Base-by-base conservation (phyloP, 2,797 vertebrate genomes). In the Coilia nasus region DNA sequence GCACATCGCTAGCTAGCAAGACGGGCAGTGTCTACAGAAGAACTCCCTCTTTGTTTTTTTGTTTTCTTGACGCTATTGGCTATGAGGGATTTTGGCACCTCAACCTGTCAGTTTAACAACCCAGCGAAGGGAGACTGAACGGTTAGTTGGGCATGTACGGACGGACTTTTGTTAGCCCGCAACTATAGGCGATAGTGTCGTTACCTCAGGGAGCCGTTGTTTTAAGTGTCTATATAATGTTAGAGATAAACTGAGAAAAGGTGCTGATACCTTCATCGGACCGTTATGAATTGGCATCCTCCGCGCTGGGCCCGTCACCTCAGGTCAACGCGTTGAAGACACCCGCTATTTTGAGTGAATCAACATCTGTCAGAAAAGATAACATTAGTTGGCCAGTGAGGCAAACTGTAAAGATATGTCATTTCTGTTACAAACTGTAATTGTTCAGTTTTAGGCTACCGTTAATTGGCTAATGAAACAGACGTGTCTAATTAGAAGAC, bases 1-100 rank as follows among this genome's bases (percentile, higher is more conserved):
- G 17, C 15, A 78, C 35, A 78, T 41, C 71, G 71, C 71, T 78
- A 78, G 71, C 71, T 78, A 78, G 71, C 71, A 10, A 78, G 31
- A 78, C 41, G 31, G 71, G 71, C 71, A 78, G 41, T 78, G 71
- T 78, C 71, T 78, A 78, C 71, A 78, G 71, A 78, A 78, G 71
- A 78, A 78, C 44, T 78, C 71, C 71, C 71, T 78, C 71, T 78
- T 78, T 78, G 71, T 78, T 78, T 54, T 75, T 78, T 78, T 78
- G 35, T 78, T 31, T 78, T 78, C 71, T 44, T 44, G 35, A 78
- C 71, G 71, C 71, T 78, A 78, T 78, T 78, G 71, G 71, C 35
- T 78, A 78, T 35, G 31, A 78, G 71, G 35, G 71, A 19, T 78
- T 78, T 44, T 78, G 71, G 71, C 71, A 78, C 71, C 35, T 17